phyloP scores from a whole-genome alignment of 2,113 vertebrate genomes.

The Lampris incognitus region DNA sequence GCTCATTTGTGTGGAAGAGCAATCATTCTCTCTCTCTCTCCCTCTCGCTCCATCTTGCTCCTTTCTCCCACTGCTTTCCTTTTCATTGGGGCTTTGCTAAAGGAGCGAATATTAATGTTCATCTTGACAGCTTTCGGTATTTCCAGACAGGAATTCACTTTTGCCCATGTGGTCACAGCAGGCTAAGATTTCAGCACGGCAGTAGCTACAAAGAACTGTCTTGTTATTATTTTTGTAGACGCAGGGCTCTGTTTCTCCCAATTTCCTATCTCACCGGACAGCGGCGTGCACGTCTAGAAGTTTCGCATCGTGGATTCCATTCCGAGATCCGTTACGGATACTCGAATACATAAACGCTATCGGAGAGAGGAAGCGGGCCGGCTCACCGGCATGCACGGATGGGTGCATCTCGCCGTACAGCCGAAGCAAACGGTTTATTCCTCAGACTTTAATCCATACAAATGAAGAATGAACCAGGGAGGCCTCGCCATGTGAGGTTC shows the following conservation, averaged over 20 bases:
- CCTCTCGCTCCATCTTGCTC: not conserved
- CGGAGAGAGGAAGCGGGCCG: constrained; percentile 27
- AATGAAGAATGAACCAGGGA: constrained; percentile 36
- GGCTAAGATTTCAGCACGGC: constrained; percentile 66
- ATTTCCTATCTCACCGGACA: constrained; percentile 37
- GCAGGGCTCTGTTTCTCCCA: constrained; percentile 46
- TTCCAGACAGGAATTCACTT: constrained; percentile 74
- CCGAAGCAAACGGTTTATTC: constrained; percentile 2
- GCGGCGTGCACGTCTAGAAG: constrained; percentile 26
- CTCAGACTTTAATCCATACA: constrained; percentile 39
- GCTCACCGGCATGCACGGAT: not conserved
- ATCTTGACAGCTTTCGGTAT: constrained; percentile 75
- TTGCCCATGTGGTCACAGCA: constrained; percentile 71
- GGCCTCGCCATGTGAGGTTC: constrained; percentile 43
- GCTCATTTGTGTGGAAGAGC: constrained; percentile 31
- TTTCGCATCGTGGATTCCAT: not conserved
- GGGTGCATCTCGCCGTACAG: constrained; percentile 25
- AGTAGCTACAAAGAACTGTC: constrained; percentile 65
- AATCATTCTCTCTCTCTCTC: constrained; percentile 45
- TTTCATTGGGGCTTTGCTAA: constrained; percentile 23
- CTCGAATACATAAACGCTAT: constrained; percentile 29
- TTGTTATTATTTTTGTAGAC: constrained; percentile 75
- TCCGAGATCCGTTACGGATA: too few species aligned
- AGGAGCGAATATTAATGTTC: constrained; percentile 48
- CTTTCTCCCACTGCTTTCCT: constrained; percentile 20